These are phyloP conservation scores for Felis catus DNA, from an alignment of 2,113 vertebrate species.

Conservation along the genomic window DNA sequence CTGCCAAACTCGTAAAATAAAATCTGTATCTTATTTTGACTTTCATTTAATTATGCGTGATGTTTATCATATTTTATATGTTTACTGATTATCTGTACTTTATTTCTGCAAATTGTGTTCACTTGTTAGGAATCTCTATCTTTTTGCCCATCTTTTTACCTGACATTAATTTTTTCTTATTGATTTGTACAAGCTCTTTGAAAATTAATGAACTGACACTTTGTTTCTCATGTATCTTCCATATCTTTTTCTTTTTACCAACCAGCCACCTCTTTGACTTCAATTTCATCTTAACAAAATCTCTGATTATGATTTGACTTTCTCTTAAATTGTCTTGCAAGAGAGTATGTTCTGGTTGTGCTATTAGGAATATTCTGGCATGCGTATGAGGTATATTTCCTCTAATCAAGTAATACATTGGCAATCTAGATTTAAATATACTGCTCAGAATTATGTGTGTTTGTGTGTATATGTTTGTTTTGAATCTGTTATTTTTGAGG, in stretches of 20 bases:
- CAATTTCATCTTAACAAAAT: not conserved
- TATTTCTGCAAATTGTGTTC: conserved; percentile 6
- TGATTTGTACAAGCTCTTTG: not conserved
- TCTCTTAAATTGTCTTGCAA: not conserved
- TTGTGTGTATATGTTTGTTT: not conserved
- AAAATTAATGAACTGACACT: conserved; percentile 8
- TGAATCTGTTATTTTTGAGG: not conserved
- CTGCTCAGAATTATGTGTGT: not conserved
- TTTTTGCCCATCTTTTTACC: not conserved
- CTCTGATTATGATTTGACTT: not conserved
- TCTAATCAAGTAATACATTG: not conserved
- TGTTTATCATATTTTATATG: not conserved
- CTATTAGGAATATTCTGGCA: not conserved
- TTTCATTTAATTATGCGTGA: not conserved
- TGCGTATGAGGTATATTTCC: not conserved
- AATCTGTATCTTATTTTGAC: not conserved
- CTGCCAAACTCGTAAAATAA: not conserved
- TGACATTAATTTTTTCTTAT: not conserved
- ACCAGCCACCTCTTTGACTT: not conserved
- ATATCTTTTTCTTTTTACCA: not conserved
- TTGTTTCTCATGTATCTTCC: not conserved
- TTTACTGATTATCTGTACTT: not conserved
- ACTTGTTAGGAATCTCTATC: not conserved
- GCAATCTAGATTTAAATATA: not conserved
- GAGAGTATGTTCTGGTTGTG: not conserved